A percentile compares a stretch with the other conserved stretches of the same genome.
Evolutionary conservation across 2,888 invertebrate genomes (phyloP).

Genomic region (Hirtodrosophila cameraria): DNA sequence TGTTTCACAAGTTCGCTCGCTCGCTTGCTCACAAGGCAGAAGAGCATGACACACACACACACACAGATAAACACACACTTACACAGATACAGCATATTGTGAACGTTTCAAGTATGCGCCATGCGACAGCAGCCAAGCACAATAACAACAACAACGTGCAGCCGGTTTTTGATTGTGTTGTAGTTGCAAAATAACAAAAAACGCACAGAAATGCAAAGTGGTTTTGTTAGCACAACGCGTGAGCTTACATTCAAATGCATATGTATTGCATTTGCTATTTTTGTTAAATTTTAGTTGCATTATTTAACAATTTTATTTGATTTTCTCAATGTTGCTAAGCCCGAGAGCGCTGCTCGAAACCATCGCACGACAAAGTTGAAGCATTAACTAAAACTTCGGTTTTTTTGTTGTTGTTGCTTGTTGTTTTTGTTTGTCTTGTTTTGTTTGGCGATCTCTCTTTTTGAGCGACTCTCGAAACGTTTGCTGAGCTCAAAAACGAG

Average conservation of each 20-base stretch:
- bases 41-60: background rate
- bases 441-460: conserved; percentile 38
- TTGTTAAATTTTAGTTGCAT: background rate
- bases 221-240: conserved; percentile 21
- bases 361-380: conserved; percentile 27
- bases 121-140: conserved; percentile 2
- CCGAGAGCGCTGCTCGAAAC: conserved; percentile 15
- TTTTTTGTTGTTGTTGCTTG: conserved; percentile 10
- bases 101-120: conserved; percentile 27
- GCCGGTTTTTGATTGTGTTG: conserved; percentile 47
- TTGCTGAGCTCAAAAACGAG: no score
- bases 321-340: conserved; percentile 12
- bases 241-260: conserved; percentile 23
- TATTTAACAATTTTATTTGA: background rate
- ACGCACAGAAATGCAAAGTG: conserved; percentile 43
- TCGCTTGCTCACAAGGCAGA: background rate
- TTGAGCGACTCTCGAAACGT: conserved; percentile 3
- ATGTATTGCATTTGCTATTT: background rate
- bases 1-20: conserved; percentile 31
- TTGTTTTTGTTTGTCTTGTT: conserved; percentile 1
- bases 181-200: conserved; percentile 32
- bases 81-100: conserved; percentile 26
- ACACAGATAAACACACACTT: conserved; percentile 8
- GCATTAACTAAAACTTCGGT: conserved; percentile 46
- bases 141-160: conserved; percentile 33